Base-by-base conservation (phyloP, 2,113 vertebrate species). In the Empidonax traillii region DNA sequence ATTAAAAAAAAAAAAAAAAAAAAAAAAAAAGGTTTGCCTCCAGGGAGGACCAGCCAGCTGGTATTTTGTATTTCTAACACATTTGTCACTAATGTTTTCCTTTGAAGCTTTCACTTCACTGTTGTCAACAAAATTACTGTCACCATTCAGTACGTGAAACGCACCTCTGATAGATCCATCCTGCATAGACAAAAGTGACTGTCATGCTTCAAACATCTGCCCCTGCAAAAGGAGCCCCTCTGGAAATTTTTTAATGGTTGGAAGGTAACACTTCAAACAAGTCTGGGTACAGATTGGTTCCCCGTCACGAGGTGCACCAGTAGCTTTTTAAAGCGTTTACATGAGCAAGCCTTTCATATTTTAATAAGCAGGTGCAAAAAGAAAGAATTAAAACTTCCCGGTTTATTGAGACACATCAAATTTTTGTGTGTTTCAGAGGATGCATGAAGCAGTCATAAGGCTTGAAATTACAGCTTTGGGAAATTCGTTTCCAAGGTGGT, bases 291-390 rank as follows among this genome's bases (percentile, higher is more conserved):
- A 85, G 46, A n/a, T 66, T 53, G 58, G 67, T 62, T 10, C 4
- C 35, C 43, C 49, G 16, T 75, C 75, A 83, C 39, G 51, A 87
- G 37, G 78, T 47, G 58, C 69, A 56, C 37, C 49, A 49, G 13
- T 46, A 20, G 27, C 19, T 83, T 92, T 83, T 83, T 51, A 51
- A 87, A 96, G 39, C 1, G 20, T 47, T 88, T 83, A 39, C 31
- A 14, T 20, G 55, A 95, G 35, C 10, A 9, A 67, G 51, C 35
- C 55, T 95, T 95, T 94, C 87, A 77, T 93, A 95, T 97, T 96
- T 93, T 94, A 96, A 96, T 93, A 74, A 83, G 91, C 95, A 96
- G 94, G 92, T 96, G 90, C 78, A 74, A 82, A 21, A 83, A 78
- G 47, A 94, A 94, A 89, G 51, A 66, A 81, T 67, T 37, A 14